Evolutionary conservation across 92 coral and sea anemone genomes (phyloP).

Genomic region (Pocillopora grandis): DNA sequence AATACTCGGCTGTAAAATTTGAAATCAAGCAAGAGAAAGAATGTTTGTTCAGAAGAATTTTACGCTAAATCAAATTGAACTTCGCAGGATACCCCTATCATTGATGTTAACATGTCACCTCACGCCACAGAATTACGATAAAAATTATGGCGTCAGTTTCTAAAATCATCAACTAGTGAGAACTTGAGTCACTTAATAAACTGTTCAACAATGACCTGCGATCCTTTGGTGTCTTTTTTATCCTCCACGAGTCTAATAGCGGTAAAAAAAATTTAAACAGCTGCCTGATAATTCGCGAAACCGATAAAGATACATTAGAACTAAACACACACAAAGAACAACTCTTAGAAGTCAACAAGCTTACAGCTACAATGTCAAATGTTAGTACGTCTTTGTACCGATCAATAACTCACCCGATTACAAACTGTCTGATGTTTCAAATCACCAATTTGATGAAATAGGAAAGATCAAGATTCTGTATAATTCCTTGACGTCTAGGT

Average conservation of each 20-base stretch:
- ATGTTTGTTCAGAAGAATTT: background rate
- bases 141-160: background rate
- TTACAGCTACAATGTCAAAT: background rate
- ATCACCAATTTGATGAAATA: background rate
- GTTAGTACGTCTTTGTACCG: background rate
- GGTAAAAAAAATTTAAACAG: background rate
- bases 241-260: too few species aligned
- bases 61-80: background rate
- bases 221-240: background rate
- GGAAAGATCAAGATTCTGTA: constrained; percentile 36
- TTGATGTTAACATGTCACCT: too few species aligned
- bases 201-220: background rate
- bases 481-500: background rate
- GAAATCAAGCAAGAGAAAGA: background rate
- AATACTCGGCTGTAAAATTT: background rate
- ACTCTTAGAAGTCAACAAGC: background rate
- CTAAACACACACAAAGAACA: constrained; percentile 1
- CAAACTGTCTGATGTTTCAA: background rate
- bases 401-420: constrained; percentile 9
- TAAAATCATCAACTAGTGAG: background rate
- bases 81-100: too few species aligned
- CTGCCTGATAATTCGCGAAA: background rate
- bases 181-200: background rate
- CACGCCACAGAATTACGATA: background rate
- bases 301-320: background rate